Evolutionary conservation across 2,888 invertebrate species (phyloP).

Genomic region (Limnephilus lunatus): DNA sequence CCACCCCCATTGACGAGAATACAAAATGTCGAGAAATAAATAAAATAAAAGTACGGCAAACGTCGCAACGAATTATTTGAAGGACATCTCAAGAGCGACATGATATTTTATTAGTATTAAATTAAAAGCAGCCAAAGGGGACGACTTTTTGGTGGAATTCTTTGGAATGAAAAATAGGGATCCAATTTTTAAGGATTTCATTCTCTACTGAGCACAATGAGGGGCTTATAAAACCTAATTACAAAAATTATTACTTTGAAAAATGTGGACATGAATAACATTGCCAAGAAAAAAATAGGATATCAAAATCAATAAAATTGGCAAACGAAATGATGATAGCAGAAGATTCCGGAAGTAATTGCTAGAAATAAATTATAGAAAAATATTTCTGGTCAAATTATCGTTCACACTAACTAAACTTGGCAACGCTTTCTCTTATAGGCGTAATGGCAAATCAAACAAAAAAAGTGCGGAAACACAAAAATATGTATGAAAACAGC

Average conservation of each 20-base stretch:
- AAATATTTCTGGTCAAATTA: neutral
- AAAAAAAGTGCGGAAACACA: neutral
- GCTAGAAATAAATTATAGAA: neutral
- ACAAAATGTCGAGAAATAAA: conserved; percentile 25
- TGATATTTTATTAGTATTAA: conserved; percentile 1
- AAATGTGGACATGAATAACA: neutral
- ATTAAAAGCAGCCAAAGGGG: neutral
- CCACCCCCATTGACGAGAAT: conserved; percentile 34
- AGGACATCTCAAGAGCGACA: neutral
- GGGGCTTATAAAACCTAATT: neutral
- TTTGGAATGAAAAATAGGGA: neutral
- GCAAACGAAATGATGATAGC: neutral
- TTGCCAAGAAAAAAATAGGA: neutral
- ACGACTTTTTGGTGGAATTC: neutral
- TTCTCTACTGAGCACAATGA: neutral
- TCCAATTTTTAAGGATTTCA: neutral
- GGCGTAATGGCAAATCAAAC: neutral
- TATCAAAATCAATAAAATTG: neutral
- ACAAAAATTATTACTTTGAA: neutral
- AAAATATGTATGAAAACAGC: neutral
- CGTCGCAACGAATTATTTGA: neutral
- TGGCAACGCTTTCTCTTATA: neutral
- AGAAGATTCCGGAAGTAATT: neutral
- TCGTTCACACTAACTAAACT: neutral
- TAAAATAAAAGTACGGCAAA: conserved; percentile 1